Evolutionary conservation across 2,113 vertebrate species (phyloP), one percentile per base, ranked within the genome.

Genomic region (Lagopus leucura): DNA sequence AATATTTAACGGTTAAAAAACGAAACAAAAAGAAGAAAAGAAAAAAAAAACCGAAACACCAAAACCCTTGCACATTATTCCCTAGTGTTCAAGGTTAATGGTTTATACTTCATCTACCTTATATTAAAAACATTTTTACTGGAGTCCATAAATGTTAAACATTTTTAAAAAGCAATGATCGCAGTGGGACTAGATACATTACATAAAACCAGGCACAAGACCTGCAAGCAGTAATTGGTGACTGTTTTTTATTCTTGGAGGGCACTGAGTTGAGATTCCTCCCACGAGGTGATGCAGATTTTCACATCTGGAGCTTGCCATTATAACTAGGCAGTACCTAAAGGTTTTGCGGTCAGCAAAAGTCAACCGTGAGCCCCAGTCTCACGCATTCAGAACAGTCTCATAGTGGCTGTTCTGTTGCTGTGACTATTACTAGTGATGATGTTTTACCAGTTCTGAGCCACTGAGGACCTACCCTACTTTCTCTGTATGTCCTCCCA

Each of bases 101-200:
- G 82, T 92, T 96, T 94, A 86, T 82, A 91, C 86, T 88, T 96
- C 69, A 88, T 96, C 94, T 94, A 88, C 70, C 81, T 94, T 92
- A 95, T 97, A 97, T 97, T 95, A 95, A 96, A 95, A 94, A 94
- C 93, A 96, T 95, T 97, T 95, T 94, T 97, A 96, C 73, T 92
- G 82, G 70, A 88, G 73, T 75, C 82, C 82, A 88, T 94, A 94
- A 95, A 92, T 3, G 85, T 81, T 94, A 40, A 78, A 90, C 61
- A 43, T 90, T 94, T 93, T 86, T 82, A 93, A 94, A 95, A 90
- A 76, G 80, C 88, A 91, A 91, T 1, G 64, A 91, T 88, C 57
- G 5, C 91, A 88, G 69, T 65, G 94, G 87, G 89, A 94, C 45
- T 81, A 24, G 66, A 28, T 69, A 28, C 18, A 5, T 80, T 93